phyloP scores from a whole-genome alignment of 2,888 invertebrate species.

The Thalpophila matura region DNA sequence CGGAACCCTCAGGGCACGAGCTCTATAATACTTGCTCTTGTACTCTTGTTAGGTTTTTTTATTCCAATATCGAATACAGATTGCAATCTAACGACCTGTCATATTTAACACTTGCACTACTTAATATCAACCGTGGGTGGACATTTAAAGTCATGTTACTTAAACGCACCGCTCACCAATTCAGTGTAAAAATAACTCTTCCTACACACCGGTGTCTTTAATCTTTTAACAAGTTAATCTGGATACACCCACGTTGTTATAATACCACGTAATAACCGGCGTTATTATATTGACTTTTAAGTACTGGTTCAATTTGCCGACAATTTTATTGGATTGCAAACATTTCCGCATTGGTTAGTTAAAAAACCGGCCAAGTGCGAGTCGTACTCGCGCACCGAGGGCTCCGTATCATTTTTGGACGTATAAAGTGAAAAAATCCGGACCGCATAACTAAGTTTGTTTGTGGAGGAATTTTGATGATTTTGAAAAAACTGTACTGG shows the following conservation, averaged over 20 bases:
- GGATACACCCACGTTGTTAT: constrained; percentile 30
- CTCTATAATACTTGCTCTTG: no score
- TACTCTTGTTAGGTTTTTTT: no score
- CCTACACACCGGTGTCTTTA: constrained; percentile 40
- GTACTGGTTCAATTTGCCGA: constrained; percentile 1
- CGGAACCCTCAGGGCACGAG: no score
- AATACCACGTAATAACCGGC: background rate
- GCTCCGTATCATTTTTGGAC: no score
- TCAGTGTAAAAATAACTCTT: constrained; percentile 15
- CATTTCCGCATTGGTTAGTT: constrained; percentile 33
- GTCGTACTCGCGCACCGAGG: no score
- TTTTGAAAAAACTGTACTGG: no score
- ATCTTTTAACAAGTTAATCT: constrained; percentile 47
- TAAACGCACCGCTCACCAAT: constrained; percentile 36
- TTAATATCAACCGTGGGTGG: constrained; percentile 49
- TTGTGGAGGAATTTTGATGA: no score
- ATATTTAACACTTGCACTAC: constrained; percentile 32
- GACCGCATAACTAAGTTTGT: no score
- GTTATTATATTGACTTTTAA: constrained; percentile 10
- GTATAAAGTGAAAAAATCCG: no score
- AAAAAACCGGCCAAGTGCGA: no score
- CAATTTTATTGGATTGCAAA: background rate
- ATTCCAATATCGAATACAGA: constrained; percentile 17
- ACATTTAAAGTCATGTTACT: constrained; percentile 49
- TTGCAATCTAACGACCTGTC: constrained; percentile 46